Base-by-base conservation (phyloP, 2,888 invertebrate genomes). In the Euclidia mi region DNA sequence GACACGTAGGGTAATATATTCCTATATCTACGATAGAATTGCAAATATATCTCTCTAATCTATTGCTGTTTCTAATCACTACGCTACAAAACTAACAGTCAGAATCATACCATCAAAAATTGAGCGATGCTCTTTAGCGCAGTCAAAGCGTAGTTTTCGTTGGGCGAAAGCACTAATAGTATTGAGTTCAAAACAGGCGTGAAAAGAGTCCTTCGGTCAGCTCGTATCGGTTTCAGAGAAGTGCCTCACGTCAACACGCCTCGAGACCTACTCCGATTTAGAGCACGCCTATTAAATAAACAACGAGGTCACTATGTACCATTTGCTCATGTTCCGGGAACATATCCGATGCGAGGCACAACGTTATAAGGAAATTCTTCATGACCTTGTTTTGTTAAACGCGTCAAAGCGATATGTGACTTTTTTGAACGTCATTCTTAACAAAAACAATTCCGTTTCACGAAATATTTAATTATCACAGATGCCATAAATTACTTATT, bases 271-370 rank as follows among this genome's bases (percentile, higher is more conserved):
- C 14, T 46, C n/a, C 14, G 14, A n/a, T 43, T 35, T 32, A 50
- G 29, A 37, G 47, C 32, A 64, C 52, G 25, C 34, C 48, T 56
- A 60, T 66, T 50, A 53, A 47, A 56, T 68, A 56, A 48, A 68
- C 56, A 60, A 53, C 41, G 42, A 9, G 28, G 18, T 15, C 35
- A 11, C 15, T 38, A 32, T 37, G 34, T 28, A 32, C 40, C 7
- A 12, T 20, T 20, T 18, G 18, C 10, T 37, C 17, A 18, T 10
- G 40, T 14, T 12, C 10, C 29, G 29, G 12, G 12, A 34, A 12
- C 15, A 34, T 20, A 25, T 12, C 11, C 37, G 20, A 11, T 20
- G n/a, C 12, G 18, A 18, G n/a, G n/a, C 37, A 40, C 40, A 20
- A 20, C 18, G 7, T 15, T 15, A 15, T 9, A 9, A 6, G 14